Base-by-base conservation (phyloP, 2,888 invertebrate genomes). In the Drosophila imparisetae region DNA sequence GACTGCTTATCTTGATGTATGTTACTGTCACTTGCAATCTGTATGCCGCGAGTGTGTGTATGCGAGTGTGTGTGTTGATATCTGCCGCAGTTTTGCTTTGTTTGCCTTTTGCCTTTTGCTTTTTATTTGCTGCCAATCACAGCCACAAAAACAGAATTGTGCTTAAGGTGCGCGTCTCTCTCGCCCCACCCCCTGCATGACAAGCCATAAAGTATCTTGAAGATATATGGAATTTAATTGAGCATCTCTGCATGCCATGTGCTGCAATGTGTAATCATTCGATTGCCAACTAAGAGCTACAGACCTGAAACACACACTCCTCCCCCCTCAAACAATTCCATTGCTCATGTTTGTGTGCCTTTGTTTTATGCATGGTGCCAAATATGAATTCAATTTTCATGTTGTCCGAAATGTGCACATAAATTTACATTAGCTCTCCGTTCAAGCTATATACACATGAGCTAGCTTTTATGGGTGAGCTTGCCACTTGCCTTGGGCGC, bases 61-160 rank as follows among this genome's bases (percentile, higher is more conserved):
- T 48, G 34, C 40, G 21, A 29, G 34, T 55, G 29, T 42, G 45
- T 61, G 60, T 50, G 58, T 30, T 21, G 27, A 8, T 67, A 27
- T 67, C 29, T 68, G 38, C 45, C 15, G 42, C 54, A 32, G 53
- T 45, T 49, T 49, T 45, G 67, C 58, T 66, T 66, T 73, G 64
- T 71, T 59, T 75, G 48, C 45, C 34, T 68, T 34, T 34, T 54
- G 36, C 11, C 11, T 29, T 42, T 79, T 81, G 6, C 18, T 29
- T 42, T 79, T 81, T 90, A 88, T 86, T 81, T 76, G 79, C 89
- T 90, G 90, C 88, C 88, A 86, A 88, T 86, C 90, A 70, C 53
- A 58, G 66, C 58, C 49, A 36, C 30, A 32, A 53, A 58, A 48
- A 70, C 65, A 62, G 68, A 83, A 66, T 70, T 85, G 71, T 68